These are phyloP conservation scores for Pyrrhia umbra DNA, from an alignment of 2,888 invertebrate genomes.

Conservation along the genomic window DNA sequence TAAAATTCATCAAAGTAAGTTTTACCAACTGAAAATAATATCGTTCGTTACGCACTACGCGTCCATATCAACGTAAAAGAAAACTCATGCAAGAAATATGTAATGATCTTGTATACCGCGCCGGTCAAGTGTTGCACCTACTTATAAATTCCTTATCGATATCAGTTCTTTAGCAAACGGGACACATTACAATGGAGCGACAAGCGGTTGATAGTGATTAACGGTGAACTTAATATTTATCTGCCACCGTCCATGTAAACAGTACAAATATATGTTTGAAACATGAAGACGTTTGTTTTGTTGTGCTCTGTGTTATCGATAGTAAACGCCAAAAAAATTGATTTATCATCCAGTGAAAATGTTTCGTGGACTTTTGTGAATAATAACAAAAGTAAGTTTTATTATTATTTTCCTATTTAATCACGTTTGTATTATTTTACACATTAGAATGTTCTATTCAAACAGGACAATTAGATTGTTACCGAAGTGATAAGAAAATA, in stretches of 20 bases:
- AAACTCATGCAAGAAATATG: conserved; percentile 27
- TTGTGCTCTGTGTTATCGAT: conserved; percentile 47
- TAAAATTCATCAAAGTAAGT: conserved; percentile 24
- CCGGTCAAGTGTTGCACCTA: conserved; percentile 12
- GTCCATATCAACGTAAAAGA: conserved; percentile 12
- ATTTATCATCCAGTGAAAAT: conserved; percentile 54
- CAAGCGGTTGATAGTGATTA: conserved; percentile 44
- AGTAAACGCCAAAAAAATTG: conserved; percentile 52
- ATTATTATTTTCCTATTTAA: conserved; percentile 1
- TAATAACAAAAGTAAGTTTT: conserved; percentile 82
- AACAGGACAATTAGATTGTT: conserved; percentile 24
- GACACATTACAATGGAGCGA: conserved; percentile 44
- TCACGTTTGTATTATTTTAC: conserved; percentile 2
- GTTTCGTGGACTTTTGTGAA: conserved; percentile 80
- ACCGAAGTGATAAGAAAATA: conserved; percentile 34
- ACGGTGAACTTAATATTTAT: conserved; percentile 38
- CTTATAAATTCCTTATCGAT: conserved; percentile 55
- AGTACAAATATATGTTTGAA: conserved; percentile 41
- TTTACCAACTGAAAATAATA: conserved; percentile 39
- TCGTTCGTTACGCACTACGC: conserved; percentile 36
- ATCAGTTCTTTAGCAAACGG: conserved; percentile 17
- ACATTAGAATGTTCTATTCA: conserved; percentile 1
- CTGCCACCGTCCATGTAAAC: conserved; percentile 38
- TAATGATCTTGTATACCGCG: conserved; percentile 18
- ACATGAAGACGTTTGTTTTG: conserved; percentile 57